Evolutionary conservation across 2,113 vertebrate genomes (phyloP).

Genomic region (Mesoclemmys tuberculata): DNA sequence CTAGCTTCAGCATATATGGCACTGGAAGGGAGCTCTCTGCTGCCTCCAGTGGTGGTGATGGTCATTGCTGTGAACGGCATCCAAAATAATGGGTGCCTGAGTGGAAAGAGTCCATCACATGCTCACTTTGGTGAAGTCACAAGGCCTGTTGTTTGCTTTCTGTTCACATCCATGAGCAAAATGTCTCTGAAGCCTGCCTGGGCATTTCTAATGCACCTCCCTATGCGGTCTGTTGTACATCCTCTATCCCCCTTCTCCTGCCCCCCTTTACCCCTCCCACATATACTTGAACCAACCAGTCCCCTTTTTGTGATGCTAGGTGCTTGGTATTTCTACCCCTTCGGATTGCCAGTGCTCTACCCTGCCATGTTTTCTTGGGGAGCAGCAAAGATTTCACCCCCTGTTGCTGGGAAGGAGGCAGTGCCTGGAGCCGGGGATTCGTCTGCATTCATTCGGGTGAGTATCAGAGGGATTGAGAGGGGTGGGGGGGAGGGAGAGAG

Average conservation of each 20-base stretch:
- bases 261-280: background rate
- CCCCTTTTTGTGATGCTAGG: constrained; percentile 53
- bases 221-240: background rate
- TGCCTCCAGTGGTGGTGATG: background rate
- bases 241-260: background rate
- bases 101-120: background rate
- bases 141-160: background rate
- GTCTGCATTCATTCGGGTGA: constrained; percentile 66
- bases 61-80: background rate
- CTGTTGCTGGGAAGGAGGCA: background rate
- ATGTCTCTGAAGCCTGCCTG: background rate
- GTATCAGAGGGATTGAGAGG: background rate
- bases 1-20: background rate
- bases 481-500: no score
- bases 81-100: background rate
- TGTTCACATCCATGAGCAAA: background rate
- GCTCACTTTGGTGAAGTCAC: background rate
- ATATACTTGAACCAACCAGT: background rate
- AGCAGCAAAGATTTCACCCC: constrained; percentile 42
- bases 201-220: background rate
- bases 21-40: background rate
- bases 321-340: constrained; percentile 81
- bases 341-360: constrained; percentile 58
- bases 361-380: constrained; percentile 68
- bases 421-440: constrained; percentile 55